Percentiles rank a stretch among this genome's conserved stretches.
These are phyloP conservation scores for Dysmachus trigonus DNA, from an alignment of 2,888 invertebrate genomes.

Conservation along the genomic window DNA sequence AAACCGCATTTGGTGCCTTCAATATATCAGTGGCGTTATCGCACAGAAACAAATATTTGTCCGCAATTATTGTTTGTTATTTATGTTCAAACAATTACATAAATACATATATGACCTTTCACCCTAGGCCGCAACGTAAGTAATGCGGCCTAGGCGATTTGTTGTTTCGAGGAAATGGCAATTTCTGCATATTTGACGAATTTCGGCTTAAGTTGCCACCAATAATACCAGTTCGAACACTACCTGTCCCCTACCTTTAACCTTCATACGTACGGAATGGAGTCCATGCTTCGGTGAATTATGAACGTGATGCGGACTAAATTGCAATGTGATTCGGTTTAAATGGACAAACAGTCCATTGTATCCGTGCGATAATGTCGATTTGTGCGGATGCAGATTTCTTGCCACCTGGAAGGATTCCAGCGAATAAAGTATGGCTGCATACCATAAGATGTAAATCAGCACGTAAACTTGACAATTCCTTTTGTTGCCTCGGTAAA, in stretches of 20 bases:
- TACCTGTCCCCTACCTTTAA: neutral
- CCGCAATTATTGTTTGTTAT: conserved; percentile 17
- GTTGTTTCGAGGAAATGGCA: neutral
- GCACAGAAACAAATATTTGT: neutral
- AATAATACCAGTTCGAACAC: neutral
- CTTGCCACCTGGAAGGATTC: neutral
- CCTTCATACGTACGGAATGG: neutral
- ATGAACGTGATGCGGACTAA: neutral
- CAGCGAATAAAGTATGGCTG: neutral
- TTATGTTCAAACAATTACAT: neutral
- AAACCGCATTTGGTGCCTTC: conserved; percentile 1
- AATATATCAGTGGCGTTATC: conserved; percentile 9
- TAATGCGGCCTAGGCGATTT: neutral
- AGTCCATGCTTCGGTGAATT: neutral
- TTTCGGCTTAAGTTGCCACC: neutral
- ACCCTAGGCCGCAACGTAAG: neutral
- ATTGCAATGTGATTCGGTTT: neutral
- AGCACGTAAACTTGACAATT: neutral
- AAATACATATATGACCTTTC: neutral
- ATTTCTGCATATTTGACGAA: conserved; percentile 22
- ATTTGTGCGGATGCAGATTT: neutral
- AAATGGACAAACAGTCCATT: conserved; percentile 15
- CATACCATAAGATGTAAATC: neutral
- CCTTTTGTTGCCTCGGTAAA: neutral
- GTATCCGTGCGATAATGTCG: neutral